Evolutionary conservation across 2,888 invertebrate genomes (phyloP), one percentile per base, ranked within the genome.

Genomic region (Dicroscelio sp.): DNA sequence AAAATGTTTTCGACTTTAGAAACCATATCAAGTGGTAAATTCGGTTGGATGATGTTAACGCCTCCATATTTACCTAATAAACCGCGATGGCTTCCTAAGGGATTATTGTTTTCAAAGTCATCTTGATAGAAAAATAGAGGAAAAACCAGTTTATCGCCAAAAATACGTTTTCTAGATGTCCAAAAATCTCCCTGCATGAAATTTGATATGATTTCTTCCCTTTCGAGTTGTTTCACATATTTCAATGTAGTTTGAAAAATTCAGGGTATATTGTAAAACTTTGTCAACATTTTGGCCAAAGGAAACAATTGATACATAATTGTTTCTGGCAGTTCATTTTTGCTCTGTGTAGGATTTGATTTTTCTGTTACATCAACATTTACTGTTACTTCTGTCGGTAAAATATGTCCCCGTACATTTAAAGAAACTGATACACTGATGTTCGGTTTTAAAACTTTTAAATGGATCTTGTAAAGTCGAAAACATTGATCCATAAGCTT

Each of bases 1-100:
- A 65, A 79, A 12, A 79, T 79, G 23, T 79, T 79, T 31, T 79
- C 52, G 23, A 79, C 1, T 33, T 79, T 79, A 33, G 79, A 79
- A 52, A 79, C 65, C 79, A 48, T 67, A 23, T 79, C 48, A 2
- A 67, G 79, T 38, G 65, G 79, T 65, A 79, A 23, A 48, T 31
- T 23, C 27, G 79, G 58, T 35, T 58, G 43, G 14, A 14, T 43
- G 8, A 43, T 14, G 14, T 43, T 12, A 43, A 43, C 43, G 14
- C 43, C 43, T 43, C 14, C 30, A 14, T 23, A 17, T 25, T 69
- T 69, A 10, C 48, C 73, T n/a, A 31, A 27, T 27, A n/a, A 30
- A 17, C 43, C 43, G 4, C 69, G 38, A 25, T 38, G 69, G n/a
- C 43, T 43, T 14, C 43, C 43, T 43, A 43, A 43, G 8, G 43